Evolutionary conservation across 2,888 invertebrate genomes (phyloP), one percentile per base, ranked within the genome.

Genomic region (Oxyteleia sp.): DNA sequence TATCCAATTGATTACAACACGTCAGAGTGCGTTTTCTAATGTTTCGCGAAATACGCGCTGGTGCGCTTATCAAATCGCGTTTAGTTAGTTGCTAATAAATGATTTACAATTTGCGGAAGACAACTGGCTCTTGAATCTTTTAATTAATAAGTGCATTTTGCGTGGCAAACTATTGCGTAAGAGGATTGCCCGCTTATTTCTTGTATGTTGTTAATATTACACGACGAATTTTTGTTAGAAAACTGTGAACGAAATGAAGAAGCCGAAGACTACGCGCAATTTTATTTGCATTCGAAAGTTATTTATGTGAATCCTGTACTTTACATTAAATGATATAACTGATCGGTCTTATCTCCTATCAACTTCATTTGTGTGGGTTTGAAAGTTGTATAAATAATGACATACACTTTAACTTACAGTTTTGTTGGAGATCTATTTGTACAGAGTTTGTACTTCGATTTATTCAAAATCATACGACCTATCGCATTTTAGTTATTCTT

Each of bases 1-100:
- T 18, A 63, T 63, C 47, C 26, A 63, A 63, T 63, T 63, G 61
- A 63, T 63, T 63, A 47, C 61, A 63, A 47, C 61, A 63, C 32
- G 32, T 63, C 61, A 29, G 11, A 45, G 15, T 63, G 32, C 47
- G 13, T 63, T 47, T 63, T 63, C 61, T 63, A 45, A 47, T 7
- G 32, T 47, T 63, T 63, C n/a, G 15, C 15, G 61, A 63, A 45
- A 41, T 63, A 63, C 18, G 32, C 38, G 8, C 5, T 45, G 47
- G 26, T 63, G 23, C 18, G 16, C 47, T 32, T 13, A 43, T 43
- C 32, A 47, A 47, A 47, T 32, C 3, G 23, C 38, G 15, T 29
- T 8, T 41, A 41, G 15, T 11, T 5, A 13, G 57, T 23, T 4
- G 10, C 23, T 43, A 10, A 8, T 16, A 29, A 63, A 41, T 29